phyloP scores from a whole-genome alignment of 1,140 invertebrate species.

The Brachionus koreanus region DNA sequence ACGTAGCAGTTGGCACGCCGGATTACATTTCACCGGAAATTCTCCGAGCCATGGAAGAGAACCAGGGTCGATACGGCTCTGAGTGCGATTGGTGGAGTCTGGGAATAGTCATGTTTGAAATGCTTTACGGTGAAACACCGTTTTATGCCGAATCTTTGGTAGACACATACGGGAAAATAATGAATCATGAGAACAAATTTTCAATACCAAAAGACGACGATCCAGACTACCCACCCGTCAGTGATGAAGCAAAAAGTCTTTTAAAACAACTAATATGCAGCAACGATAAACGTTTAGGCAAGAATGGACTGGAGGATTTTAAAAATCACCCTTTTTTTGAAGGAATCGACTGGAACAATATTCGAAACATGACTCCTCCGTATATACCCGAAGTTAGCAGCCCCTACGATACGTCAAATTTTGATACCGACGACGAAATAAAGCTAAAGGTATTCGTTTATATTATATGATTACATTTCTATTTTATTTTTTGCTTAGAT shows the following conservation, averaged over 20 bases:
- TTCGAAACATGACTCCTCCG: conserved; percentile 74
- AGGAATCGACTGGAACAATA: conserved; percentile 83
- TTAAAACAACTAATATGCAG: conserved; percentile 88
- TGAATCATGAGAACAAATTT: conserved; percentile 84
- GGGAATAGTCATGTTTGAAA: conserved; percentile 99
- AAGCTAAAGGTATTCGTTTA: conserved; percentile 22
- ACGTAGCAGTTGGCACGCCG: conserved; percentile 98
- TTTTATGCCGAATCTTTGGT: conserved; percentile 99
- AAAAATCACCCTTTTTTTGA: conserved; percentile 92
- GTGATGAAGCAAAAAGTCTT: conserved; percentile 91
- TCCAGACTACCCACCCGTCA: conserved; percentile 51
- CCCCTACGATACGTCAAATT: conserved; percentile 97
- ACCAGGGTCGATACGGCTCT: conserved; percentile 89
- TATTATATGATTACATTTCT: not conserved
- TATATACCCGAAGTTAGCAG: conserved; percentile 91
- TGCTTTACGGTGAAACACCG: conserved; percentile 96
- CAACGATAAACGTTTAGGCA: conserved; percentile 84
- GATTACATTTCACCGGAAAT: conserved; percentile 99
- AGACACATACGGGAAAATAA: conserved; percentile 99
- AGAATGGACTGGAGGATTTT: conserved; percentile 93
- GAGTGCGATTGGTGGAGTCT: conserved; percentile 99
- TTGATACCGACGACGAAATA: conserved; percentile 85
- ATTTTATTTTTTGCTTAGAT: conserved; percentile 15
- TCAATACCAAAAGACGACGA: conserved; percentile 40
- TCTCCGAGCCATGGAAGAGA: conserved; percentile 90